These are phyloP conservation scores for Hippopotamus amphibius DNA, from an alignment of 2,113 vertebrate genomes.

Conservation along the genomic window DNA sequence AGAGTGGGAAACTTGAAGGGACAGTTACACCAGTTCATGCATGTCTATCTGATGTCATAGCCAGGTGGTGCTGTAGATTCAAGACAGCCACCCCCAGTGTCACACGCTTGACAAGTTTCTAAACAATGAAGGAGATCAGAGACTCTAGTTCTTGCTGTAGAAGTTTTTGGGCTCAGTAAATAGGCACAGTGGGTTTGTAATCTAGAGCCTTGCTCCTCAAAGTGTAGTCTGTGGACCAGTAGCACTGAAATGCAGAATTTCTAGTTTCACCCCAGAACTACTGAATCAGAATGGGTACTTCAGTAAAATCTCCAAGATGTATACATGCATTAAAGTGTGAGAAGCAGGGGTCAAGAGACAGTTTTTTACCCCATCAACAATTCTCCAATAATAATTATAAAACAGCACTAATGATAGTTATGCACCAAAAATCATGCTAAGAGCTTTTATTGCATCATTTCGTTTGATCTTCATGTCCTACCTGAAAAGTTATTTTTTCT, in stretches of 20 bases:
- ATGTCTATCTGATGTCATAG: not conserved
- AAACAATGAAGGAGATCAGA: not conserved
- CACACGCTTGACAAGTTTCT: not conserved
- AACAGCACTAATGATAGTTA: not conserved
- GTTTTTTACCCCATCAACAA: not conserved
- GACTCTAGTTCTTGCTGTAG: not conserved
- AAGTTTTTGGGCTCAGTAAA: not conserved
- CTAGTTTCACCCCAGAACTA: not conserved
- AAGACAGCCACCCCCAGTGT: not conserved
- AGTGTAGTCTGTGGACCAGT: not conserved
- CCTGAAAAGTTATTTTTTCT: not conserved
- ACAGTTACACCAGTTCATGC: accelerated
- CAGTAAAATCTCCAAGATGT: not conserved
- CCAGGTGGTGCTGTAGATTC: not conserved
- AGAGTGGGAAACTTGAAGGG: not conserved
- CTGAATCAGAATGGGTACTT: not conserved
- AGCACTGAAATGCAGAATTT: not conserved
- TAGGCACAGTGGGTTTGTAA: not conserved
- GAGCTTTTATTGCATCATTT: not conserved
- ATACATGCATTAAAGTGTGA: not conserved
- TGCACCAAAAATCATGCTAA: not conserved
- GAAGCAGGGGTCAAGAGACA: not conserved
- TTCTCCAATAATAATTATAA: not conserved
- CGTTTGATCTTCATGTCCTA: not conserved
- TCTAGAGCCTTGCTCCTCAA: not conserved